A percentile compares a stretch with the other conserved stretches of the same genome.
These are phyloP conservation scores for Chirona hameri DNA, from an alignment of 2,888 invertebrate genomes.

Conservation along the genomic window DNA sequence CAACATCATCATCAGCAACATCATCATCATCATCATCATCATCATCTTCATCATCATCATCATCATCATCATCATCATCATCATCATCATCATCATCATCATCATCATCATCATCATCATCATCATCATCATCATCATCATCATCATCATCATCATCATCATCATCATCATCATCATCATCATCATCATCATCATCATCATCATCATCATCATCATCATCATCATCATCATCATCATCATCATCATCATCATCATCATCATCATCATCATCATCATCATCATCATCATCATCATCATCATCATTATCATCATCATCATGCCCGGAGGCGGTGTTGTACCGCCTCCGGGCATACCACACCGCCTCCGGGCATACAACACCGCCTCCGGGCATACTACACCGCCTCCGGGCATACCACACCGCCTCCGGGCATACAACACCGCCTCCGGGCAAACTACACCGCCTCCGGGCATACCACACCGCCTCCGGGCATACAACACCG, in stretches of 20 bases:
- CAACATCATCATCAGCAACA: too few species aligned
- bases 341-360: too few species aligned
- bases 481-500: too few species aligned
- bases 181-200: conserved; percentile 22
- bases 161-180: conserved; percentile 22
- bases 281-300: conserved; percentile 22
- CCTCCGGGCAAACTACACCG: too few species aligned
- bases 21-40: too few species aligned
- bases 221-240: conserved; percentile 22
- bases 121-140: not conserved
- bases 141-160: conserved; percentile 22
- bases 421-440: too few species aligned
- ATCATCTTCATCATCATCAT: conserved; percentile 11
- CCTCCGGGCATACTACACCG: too few species aligned
- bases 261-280: conserved; percentile 22
- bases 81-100: conserved; percentile 22
- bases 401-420: too few species aligned
- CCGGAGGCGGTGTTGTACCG: too few species aligned
- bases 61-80: conserved; percentile 22
- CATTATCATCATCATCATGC: too few species aligned
- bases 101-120: conserved; percentile 22
- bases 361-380: too few species aligned
- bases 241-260: conserved; percentile 22
- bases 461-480: too few species aligned
- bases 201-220: conserved; percentile 22